Evolutionary conservation across 2,888 invertebrate genomes (phyloP), one percentile per base, ranked within the genome.

Genomic region (Drepana falcataria): DNA sequence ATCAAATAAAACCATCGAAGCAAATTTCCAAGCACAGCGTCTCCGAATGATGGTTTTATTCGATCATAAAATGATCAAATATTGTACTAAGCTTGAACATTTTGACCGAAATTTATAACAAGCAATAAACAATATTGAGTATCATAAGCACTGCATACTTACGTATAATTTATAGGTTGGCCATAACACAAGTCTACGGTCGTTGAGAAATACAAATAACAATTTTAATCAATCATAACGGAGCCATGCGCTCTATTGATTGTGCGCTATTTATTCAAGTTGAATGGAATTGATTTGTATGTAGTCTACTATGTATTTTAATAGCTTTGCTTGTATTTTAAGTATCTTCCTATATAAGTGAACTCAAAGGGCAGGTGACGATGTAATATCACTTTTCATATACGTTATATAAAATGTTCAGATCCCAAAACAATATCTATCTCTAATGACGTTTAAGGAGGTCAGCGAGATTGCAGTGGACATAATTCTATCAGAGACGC

Each of bases 171-270:
- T 9, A 9, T 44, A 9, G 9, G 9, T 3, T 44, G 6, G 6
- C 9, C 44, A 4, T 44, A 44, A 44, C 37, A 37, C 37, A 21
- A 21, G 40, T 7, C 4, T 6, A 40, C 7, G 9, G 9, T 44
- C 9, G 34, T 21, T 35, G 33, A 51, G 33, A 40, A 41, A 51
- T 9, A 41, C 51, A 51, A 41, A 51, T 51, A 51, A 40, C 33
- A 40, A 33, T 40, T 51, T 41, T 51, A 51, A 51, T 51, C 51
- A 51, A 51, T 51, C 51, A 41, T 51, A 3, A 9, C 40, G 40
- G 3, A 44, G 37, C 40, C 41, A 51, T 40, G 33, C 34, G 51
- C 40, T 51, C 37, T 51, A 51, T 49, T 49, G 51, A 51, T 51
- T 44, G 9, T 44, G 9, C 9, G 9, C 44, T 44, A 37, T 4